phyloP scores from a whole-genome alignment of 1,140 invertebrate species.

The Atopsyche davidsoni region DNA sequence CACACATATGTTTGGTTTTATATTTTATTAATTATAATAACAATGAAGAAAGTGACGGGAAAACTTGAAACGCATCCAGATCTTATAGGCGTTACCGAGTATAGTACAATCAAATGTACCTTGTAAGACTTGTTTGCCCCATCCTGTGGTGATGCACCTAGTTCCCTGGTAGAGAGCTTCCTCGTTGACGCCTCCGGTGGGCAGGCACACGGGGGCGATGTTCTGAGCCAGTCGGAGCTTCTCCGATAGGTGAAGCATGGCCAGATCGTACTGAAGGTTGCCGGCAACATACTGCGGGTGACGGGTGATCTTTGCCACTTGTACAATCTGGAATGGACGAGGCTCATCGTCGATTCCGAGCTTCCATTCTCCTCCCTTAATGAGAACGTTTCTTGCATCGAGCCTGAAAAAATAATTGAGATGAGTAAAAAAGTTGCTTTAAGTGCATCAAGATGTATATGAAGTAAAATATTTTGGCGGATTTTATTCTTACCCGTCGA shows the following conservation, averaged over 20 bases:
- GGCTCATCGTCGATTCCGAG: conserved; percentile 74
- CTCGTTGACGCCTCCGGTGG: conserved; percentile 41
- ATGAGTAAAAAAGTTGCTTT: not conserved
- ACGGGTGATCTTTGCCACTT: conserved; percentile 59
- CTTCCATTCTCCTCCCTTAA: conserved; percentile 82
- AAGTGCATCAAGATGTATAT: not conserved
- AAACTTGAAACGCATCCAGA: too few species aligned
- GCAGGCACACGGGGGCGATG: conserved; percentile 69
- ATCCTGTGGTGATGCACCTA: conserved; percentile 71
- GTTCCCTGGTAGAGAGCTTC: conserved; percentile 42
- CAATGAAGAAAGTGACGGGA: too few species aligned
- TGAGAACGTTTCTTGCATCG: conserved; percentile 58
- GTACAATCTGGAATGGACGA: conserved; percentile 67
- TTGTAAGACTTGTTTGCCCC: conserved; percentile 73
- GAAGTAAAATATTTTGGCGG: not conserved
- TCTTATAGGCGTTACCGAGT: too few species aligned
- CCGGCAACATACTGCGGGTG: conserved; percentile 66
- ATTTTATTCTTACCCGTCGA: conserved; percentile 63
- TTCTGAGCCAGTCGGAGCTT: conserved; percentile 60
- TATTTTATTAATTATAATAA: too few species aligned
- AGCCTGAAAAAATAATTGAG: conserved; percentile 39
- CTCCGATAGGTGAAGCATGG: conserved; percentile 62
- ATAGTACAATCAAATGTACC: conserved; percentile 54
- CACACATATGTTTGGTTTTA: not conserved
- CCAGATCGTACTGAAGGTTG: conserved; percentile 62